Conservation (phyloP, 2,113 vertebrate genomes). For the Gasterosteus aculeatus region DNA sequence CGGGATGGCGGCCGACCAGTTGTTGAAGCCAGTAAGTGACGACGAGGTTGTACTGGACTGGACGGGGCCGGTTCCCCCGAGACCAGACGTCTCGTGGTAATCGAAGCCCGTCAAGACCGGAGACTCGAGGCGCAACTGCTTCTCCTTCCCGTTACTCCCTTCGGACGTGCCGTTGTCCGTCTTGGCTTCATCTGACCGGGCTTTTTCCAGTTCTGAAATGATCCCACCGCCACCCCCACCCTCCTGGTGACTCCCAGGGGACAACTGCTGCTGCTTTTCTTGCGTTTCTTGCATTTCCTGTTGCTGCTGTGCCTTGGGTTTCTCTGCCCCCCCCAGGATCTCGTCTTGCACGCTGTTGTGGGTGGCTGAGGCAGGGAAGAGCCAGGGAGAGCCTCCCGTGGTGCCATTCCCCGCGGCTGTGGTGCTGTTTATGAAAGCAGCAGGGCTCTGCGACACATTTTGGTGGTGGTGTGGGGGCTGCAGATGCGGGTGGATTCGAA, state of each 20-base stretch:
- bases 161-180: conserved; percentile 89
- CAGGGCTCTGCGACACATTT: conserved; percentile 94
- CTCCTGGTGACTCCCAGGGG: conserved; percentile 91
- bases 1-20: conserved; percentile 97
- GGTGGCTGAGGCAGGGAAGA: conserved; percentile 93
- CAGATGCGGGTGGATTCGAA: conserved; percentile 98
- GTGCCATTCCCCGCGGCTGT: conserved; percentile 96
- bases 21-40: conserved; percentile 96
- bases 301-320: conserved; percentile 94
- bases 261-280: conserved; percentile 95
- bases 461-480: conserved; percentile 99
- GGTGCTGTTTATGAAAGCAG: conserved; percentile 98
- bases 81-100: conserved; percentile 93
- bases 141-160: conserved; percentile 91
- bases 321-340: conserved; percentile 94
- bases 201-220: conserved; percentile 94
- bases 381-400: conserved; percentile 95
- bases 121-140: conserved; percentile 95
- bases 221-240: conserved; percentile 82
- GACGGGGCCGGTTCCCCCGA: conserved; percentile 85
- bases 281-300: conserved; percentile 96
- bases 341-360: conserved; percentile 98
- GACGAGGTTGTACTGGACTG: conserved; percentile 94
- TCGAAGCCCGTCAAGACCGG: conserved; percentile 96
- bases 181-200: conserved; percentile 90